Base-by-base conservation (phyloP, 2,797 vertebrate species). In the Nasua narica region DNA sequence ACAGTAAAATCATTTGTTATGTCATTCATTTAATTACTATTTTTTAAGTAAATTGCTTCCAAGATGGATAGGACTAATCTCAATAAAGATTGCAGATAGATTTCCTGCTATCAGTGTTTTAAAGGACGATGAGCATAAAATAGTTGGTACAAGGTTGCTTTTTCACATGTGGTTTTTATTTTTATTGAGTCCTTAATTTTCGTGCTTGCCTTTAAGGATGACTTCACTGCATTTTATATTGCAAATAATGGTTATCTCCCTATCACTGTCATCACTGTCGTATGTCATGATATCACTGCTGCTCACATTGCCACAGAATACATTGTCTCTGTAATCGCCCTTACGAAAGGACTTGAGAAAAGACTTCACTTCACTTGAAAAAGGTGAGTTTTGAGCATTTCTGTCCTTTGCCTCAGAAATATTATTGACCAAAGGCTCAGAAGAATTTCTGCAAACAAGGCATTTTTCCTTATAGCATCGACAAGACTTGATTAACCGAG, bases 201-300 rank as follows among this genome's bases (percentile, higher is more conserved):
- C 5, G 25, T 0, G 14, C 27, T 0, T 23, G 1, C 0, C 3
- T 48, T 62, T 10, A 86, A 5, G 15, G 37, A 37, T 23, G 32
- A 9, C 2, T 50, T 97, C 29, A 2, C 52, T 83, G 27, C 7
- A 1, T 1, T 1, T 79, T 37, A 40, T 16, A 1, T 91, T 48
- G 11, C 46, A 96, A 54, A 94, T 14, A 77, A 97, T 60, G 52
- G 16, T 86, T 60, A 92, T 16, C n/a, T 97, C 89, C 11, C 0
- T 69, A 1, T 84, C 70, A 67, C n/a, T 95, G 1, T 93, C 95
- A 70, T 90, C 32, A 50, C 32, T 91, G 12, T 50, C 21, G 16
- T 18, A 7, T 15, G 29, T 43, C 79, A 6, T 46, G 11, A 9
- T 3, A 79, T 78, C 12, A n/a, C 12, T 67, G 23, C 58, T 35